Evolutionary conservation across 2,888 invertebrate species (phyloP), one percentile per base, ranked within the genome.

Genomic region (Lathronympha strigana): DNA sequence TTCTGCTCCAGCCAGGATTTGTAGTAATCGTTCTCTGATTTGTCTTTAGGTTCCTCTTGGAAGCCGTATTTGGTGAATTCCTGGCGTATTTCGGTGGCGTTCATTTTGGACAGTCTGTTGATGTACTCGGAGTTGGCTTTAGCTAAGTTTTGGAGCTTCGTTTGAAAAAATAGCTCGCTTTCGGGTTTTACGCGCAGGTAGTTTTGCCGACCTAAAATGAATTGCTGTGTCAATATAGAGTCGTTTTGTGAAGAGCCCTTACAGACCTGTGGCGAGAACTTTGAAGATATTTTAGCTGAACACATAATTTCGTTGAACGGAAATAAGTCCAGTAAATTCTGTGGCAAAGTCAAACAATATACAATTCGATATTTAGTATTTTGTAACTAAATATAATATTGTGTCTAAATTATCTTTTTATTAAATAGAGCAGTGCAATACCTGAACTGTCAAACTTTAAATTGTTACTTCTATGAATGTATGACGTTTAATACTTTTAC

Each of bases 1-100:
- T 92, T 92, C 47, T 92, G 92, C 55, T 92, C 90, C 0, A 92
- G 61, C 92, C 92, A 92, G 0, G 88, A 85, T 43, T 92, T 92
- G 71, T 92, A 90, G 61, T 83, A 92, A 31, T 92, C 92, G 51
- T 92, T 90, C 69, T 91, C 92, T 0, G 79, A 71, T 73, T 83
- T 84, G 0, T 82, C 83, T 0, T 73, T 68, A 0, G 71, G 72
- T 67, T 87, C 61, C 4, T 66, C 66, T 19, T 66, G 60, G 23
- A 91, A 80, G 1, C 91, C 91, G 69, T 91, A 91, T 72, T 91
- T 91, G 0, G 83, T 82, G 60, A 90, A 90, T 64, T 92, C 91
- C 9, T 84, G 84, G 15, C 86, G 80, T 11, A 92, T 89, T 67
- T 91, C 89, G 0, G 78, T 72, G 0, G 90, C 75, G 54, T 87